Evolutionary conservation across 2,797 vertebrate genomes (phyloP), one percentile per base, ranked within the genome.

Genomic region (Echeneis naucrates): DNA sequence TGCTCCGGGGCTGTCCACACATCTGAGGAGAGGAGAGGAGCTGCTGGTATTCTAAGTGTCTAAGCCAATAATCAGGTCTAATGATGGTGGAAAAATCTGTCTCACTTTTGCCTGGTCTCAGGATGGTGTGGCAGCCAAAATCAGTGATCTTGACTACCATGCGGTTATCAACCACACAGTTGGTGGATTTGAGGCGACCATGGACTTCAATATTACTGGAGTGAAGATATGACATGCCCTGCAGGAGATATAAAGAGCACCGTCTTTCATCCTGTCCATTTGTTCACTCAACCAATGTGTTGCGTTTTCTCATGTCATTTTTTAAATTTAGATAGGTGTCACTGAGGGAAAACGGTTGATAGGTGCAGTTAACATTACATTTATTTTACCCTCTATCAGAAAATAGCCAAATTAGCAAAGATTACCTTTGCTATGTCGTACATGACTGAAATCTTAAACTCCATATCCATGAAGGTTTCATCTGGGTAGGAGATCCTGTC

Each of bases 71-170:
- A 21, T 44, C 1, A 1, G 24, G 13, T 4, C 11, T 1, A 48
- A 0, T 17, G 2, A 32, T 32, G 14, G 45, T 35, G 5, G 19
- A 50, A 40, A 51, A 3, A 7, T 32, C 13, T 17, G 13, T 24
- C 87, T 82, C 55, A 98, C 97, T 96, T 95, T 93, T 96, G 50
- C 79, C 93, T 13, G 96, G 93, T 54, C 69, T 92, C 35, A 98
- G 91, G 86, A 99, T 95, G 78, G 96, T 96, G 88, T 96, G 96
- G 82, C 95, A 98, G 77, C 97, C 96, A 77, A 98, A 99, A 90
- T 98, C 97, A 0, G 98, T 99, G 89, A 99, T 98, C 88, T 99
- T 99, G 24, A 99, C 97, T 73, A 99, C 97, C 98, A 99, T 99
- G 26, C 98, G 96, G 64, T 93, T 98, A 86, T 99, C 97, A 0